phyloP scores from a whole-genome alignment of 1,140 invertebrate species.

The Triops longicaudatus region DNA sequence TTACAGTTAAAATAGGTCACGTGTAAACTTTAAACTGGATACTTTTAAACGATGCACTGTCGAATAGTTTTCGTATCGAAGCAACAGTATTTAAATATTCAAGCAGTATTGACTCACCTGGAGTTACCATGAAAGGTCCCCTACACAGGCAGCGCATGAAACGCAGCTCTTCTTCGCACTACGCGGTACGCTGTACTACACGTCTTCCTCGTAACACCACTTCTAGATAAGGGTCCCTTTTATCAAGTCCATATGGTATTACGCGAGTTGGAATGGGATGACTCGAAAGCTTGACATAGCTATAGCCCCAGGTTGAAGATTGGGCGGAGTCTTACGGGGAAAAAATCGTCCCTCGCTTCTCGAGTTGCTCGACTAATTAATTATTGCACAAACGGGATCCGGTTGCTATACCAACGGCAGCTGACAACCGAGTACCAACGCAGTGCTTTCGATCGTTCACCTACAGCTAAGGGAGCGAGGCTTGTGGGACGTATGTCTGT shows the following conservation, averaged over 20 bases:
- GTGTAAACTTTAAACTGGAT: too few relatives aligned
- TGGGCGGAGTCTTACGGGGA: background rate
- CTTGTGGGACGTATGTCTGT: background rate
- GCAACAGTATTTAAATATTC: too few relatives aligned
- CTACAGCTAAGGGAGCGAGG: background rate
- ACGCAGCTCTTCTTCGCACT: background rate
- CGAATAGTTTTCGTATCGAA: too few relatives aligned
- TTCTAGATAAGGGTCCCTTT: background rate
- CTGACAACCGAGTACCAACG: background rate
- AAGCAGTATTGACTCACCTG: background rate
- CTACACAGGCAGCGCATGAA: background rate
- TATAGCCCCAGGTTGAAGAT: background rate
- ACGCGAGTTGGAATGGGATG: background rate
- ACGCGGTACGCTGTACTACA: background rate
- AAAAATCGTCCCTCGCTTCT: background rate
- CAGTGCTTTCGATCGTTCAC: background rate
- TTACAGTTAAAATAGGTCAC: too few relatives aligned
- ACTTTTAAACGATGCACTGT: too few relatives aligned
- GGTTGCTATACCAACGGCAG: background rate
- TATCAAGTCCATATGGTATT: background rate
- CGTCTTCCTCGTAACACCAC: background rate
- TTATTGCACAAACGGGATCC: conserved; percentile 7
- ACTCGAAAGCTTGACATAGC: conserved; percentile 8
- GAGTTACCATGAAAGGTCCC: background rate
- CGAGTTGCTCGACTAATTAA: background rate